These are phyloP conservation scores for Poeciliopsis presidionis DNA, from an alignment of 2,797 vertebrate species.

Conservation along the genomic window DNA sequence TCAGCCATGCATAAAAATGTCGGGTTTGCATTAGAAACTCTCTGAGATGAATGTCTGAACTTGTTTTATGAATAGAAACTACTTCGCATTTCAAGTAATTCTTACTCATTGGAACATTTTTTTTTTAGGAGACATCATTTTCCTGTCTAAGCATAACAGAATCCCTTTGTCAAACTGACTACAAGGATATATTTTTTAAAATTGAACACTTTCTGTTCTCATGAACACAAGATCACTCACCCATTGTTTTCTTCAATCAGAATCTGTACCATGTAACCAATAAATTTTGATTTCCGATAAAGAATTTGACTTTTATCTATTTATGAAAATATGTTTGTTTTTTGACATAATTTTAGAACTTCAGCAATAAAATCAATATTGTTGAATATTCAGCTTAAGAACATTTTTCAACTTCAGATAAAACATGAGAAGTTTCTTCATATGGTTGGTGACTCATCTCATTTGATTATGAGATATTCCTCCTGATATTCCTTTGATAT, in stretches of 20 bases:
- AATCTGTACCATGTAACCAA: constrained; percentile 45
- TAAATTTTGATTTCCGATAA: constrained; percentile 49
- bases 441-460: not conserved
- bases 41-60: constrained; percentile 27
- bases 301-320: not conserved
- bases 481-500: too few species aligned
- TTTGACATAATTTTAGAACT: not conserved
- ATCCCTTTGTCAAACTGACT: constrained; percentile 43
- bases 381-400: not conserved
- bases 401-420: not conserved
- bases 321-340: not conserved
- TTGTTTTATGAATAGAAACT: constrained; percentile 60
- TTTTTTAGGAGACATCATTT: constrained; percentile 17
- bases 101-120: constrained; percentile 13
- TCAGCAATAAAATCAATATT: not conserved
- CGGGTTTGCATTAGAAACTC: constrained; percentile 23
- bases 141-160: constrained; percentile 23
- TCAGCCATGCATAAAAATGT: constrained; percentile 21
- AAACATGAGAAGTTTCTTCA: not conserved
- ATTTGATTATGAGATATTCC: too few species aligned
- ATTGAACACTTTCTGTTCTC: constrained; percentile 4
- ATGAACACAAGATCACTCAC: constrained; percentile 11
- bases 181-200: constrained; percentile 7
- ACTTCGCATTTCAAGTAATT: constrained; percentile 64
- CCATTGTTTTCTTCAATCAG: constrained; percentile 22